Base-by-base conservation (phyloP, 2,113 vertebrate genomes). In the Regulus satrapa region DNA sequence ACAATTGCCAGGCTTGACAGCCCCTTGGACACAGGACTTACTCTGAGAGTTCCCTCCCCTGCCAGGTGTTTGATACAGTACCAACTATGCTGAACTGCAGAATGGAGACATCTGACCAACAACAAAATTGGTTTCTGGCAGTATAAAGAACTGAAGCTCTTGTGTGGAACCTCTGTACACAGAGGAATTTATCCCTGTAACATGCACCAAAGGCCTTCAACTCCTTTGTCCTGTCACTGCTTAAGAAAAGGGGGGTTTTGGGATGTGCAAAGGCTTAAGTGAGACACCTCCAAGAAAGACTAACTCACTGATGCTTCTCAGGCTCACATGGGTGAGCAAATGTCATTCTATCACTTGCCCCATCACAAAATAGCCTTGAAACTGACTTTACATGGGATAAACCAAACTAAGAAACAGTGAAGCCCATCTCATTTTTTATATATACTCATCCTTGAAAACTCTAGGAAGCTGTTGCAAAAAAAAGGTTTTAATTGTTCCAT, bases 161-260 rank as follows among this genome's bases (percentile, higher is more conserved):
- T 56, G 29, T 1, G 0, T 5, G 74, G 43, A 89, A 41, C 18
- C 55, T 49, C 21, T 75, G 45, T 52, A 72, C 1, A 1, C 0
- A 4, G 32, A 71, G 18, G 23, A 88, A 85, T 76, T 48, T 64
- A 52, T 34, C 49, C 25, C 45, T 32, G 5, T 16, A 45, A 49
- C 21, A 14, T 14, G 8, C 0, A 4, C 40, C 46, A 43, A 62
- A 85, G n/a, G 20, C 76, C 38, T 77, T 68, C 36, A 83, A 43
- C 16, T 81, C 68, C 13, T 46, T 56, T 0, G 0, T 67, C 31
- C 19, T 45, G 40, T 46, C 38, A 32, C 40, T 78, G 8, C 46
- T 46, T 16, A 8, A 36, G 51, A 66, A 54, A 32, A 68, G 54
- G 32, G 54, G 32, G 9, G 5, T 48, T 75, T 8, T 71, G 64